Base-by-base conservation (phyloP, 2,113 vertebrate genomes). In the Butorides virescens region DNA sequence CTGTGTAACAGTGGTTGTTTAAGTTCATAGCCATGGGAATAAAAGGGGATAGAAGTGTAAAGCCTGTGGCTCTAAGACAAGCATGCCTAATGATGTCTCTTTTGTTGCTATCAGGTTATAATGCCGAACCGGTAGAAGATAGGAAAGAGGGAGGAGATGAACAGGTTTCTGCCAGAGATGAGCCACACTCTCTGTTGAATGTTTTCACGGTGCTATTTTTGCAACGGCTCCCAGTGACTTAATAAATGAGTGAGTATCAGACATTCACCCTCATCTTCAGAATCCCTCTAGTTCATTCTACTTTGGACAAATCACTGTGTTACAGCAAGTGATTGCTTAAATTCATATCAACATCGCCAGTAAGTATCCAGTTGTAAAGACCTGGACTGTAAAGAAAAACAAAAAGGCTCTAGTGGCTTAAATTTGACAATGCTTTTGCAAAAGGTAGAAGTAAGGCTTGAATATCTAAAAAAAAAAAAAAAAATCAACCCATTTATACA, bases 201-300 rank as follows among this genome's bases (percentile, higher is more conserved):
- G 56, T 42, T 85, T 58, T n/a, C 59, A 44, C 7, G 46, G 34
- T 63, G 39, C 29, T 86, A 47, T 46, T 86, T 63, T 83, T 1
- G 3, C 14, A 30, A 27, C 0, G 0, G 13, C 5, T 86, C n/a
- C 23, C 4, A 17, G 22, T 76, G 47, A 63, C n/a, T 21, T 61
- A 9, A 46, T 76, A 34, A 44, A 63, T 36, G 12, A 71, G 17
- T 50, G 32, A 72, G 23, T 86, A 68, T 74, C 46, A 67, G 12
- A 53, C 7, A 1, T 81, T 70, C 36, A 52, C 18, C 36, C 12
- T 61, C 15, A 20, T 34, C 25, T 81, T 74, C 36, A 66, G 39
- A 63, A 81, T 92, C 17, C 10, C 55, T 74, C 42, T 44, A 87
- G 36, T 23, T 94, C 13, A 21, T 50, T 84, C 77, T 50, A 56